These are phyloP conservation scores for Chrysodeixis includens DNA, from an alignment of 2,888 invertebrate genomes.

Conservation along the genomic window DNA sequence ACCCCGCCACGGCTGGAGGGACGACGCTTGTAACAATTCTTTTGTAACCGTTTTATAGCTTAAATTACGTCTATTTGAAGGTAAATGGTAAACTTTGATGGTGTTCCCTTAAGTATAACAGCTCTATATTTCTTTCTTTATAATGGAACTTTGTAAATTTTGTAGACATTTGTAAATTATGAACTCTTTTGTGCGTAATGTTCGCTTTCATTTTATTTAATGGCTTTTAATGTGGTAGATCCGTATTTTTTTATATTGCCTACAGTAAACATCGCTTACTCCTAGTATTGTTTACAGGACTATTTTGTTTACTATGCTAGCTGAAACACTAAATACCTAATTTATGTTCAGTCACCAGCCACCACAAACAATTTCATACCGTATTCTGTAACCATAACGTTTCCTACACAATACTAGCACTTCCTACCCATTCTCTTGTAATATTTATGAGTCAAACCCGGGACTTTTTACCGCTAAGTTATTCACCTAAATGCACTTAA, in stretches of 20 bases:
- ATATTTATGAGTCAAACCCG: neutral
- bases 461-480: conserved; percentile 13
- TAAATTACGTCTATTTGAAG: conserved; percentile 20
- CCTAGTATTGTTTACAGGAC: no score
- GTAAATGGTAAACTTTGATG: conserved; percentile 3
- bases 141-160: neutral
- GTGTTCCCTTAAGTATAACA: neutral
- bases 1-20: conserved; percentile 9
- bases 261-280: no score
- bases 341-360: no score
- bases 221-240: no score
- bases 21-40: conserved; percentile 15
- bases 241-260: no score
- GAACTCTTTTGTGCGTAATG: neutral
- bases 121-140: neutral
- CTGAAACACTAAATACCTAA: no score
- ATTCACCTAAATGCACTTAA: conserved; percentile 24
- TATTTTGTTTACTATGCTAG: no score
- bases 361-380: neutral
- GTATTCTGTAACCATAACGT: neutral
- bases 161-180: neutral
- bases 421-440: neutral
- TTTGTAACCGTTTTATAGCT: conserved; percentile 22
- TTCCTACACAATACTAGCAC: neutral
- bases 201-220: no score